Base-by-base conservation (phyloP, 2,888 invertebrate genomes). In the Blera fallax region DNA sequence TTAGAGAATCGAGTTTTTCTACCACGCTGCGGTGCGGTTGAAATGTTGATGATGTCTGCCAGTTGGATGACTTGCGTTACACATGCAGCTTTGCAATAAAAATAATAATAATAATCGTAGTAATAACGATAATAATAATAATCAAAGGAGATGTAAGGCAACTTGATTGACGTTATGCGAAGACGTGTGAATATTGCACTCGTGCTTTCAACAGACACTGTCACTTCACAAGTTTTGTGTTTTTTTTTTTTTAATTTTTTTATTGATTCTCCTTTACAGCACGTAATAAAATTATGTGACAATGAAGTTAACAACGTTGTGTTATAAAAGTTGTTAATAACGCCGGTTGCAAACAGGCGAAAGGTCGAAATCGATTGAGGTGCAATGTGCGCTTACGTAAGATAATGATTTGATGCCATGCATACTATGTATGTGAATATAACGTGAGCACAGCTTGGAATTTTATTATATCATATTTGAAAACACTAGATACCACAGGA, bases 1-100 rank as follows among this genome's bases (percentile, higher is more conserved):
- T 67, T 21, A 24, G 14, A 76, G 58, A 65, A 58, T 76, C 67
- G 24, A 60, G 77, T 77, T 67, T 69, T 65, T 29, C 43, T 5
- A 29, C 29, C 34, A 56, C 45, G 27, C 27, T 14, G 24, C 34
- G 21, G 21, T 18, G 54, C 29, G 21, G 29, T 70, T 32, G 14
- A 7, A 32, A 29, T 62, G 32, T 29, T 48, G 65, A 27, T 32
- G 69, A 69, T 56, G 56, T 18, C 40, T 69, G 27, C 27, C 18
- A 54, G 54, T 69, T 54, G 18, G 69, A 69, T 40, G 54, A 24
- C 58, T 48, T 37, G 37, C 11, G 27, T 45, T 45, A 18, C 58
- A 48, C 77, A 60, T 48, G 67, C 43, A 67, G 50, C 8, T 37
- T 48, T 60, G 45, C 56, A 65, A 65, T 48, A 56, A 29, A 16